Percentiles rank a stretch among this genome's conserved stretches.
Evolutionary conservation across 2,888 invertebrate genomes (phyloP).

Genomic region (Zygogramma bicolorata): DNA sequence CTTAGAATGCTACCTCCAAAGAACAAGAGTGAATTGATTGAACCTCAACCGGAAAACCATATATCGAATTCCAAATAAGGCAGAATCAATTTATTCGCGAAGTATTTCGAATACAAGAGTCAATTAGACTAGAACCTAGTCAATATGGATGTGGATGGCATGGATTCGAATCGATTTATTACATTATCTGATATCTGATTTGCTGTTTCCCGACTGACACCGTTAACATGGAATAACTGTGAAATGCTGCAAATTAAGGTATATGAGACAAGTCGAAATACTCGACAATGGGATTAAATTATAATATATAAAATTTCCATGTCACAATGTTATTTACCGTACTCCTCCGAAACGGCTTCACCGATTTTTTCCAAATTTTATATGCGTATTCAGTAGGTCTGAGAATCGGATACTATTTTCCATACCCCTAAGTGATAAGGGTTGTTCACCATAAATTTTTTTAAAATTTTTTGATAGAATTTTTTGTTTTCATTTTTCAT

Average conservation of each 20-base stretch:
- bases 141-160: constrained; percentile 4
- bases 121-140: constrained; percentile 18
- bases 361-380: no score
- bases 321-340: no score
- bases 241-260: background rate
- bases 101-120: constrained; percentile 16
- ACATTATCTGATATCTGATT: constrained; percentile 9
- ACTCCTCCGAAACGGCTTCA: no score
- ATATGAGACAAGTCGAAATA: background rate
- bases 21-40: background rate
- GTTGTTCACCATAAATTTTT: no score
- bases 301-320: no score
- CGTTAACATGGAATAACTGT: background rate
- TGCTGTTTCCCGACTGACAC: background rate
- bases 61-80: constrained; percentile 20
- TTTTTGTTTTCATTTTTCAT: no score
- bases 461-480: no score
- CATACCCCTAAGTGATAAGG: no score
- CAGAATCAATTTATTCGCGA: constrained; percentile 20
- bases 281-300: background rate
- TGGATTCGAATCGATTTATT: constrained; percentile 6
- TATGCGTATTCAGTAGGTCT: no score
- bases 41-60: constrained; percentile 22
- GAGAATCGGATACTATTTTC: no score
- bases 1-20: background rate